A percentile compares a stretch with the other conserved stretches of the same genome.
Evolutionary conservation across 1,140 invertebrate genomes (phyloP).

Genomic region (Eurosta solidaginis): DNA sequence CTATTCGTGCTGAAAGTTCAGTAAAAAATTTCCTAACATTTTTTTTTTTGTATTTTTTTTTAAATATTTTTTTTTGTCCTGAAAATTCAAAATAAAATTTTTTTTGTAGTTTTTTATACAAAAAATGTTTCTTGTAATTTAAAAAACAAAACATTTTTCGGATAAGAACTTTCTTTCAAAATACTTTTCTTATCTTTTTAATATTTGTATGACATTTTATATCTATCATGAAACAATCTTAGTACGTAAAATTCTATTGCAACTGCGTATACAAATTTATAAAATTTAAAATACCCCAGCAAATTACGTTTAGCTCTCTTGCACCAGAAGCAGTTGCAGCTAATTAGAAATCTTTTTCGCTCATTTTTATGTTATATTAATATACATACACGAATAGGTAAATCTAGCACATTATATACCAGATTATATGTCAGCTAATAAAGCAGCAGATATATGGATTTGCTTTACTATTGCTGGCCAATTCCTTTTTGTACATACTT

Average conservation of each 20-base stretch:
- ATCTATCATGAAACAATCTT: conserved; percentile 10
- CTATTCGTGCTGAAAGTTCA: too few species aligned
- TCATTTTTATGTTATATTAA: background rate
- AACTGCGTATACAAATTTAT: background rate
- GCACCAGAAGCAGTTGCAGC: conserved; percentile 29
- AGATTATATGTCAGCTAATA: background rate
- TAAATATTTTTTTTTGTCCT: too few species aligned
- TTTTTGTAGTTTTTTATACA: too few species aligned
- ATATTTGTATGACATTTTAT: too few species aligned
- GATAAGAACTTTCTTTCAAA: too few species aligned
- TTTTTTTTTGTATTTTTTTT: too few species aligned
- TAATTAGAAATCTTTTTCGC: conserved; percentile 35
- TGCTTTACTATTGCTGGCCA: background rate
- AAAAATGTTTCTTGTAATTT: too few species aligned
- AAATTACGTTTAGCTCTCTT: conserved; percentile 27
- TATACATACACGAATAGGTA: background rate
- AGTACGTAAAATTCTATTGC: background rate
- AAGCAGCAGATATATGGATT: background rate
- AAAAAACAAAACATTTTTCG: too few species aligned
- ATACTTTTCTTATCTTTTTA: too few species aligned
- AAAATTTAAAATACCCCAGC: background rate
- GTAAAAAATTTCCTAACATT: too few species aligned
- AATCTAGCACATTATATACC: background rate
- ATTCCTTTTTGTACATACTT: background rate
- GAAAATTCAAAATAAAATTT: too few species aligned